Conservation (phyloP, 2,888 invertebrate genomes). For the Atethmia centrago region DNA sequence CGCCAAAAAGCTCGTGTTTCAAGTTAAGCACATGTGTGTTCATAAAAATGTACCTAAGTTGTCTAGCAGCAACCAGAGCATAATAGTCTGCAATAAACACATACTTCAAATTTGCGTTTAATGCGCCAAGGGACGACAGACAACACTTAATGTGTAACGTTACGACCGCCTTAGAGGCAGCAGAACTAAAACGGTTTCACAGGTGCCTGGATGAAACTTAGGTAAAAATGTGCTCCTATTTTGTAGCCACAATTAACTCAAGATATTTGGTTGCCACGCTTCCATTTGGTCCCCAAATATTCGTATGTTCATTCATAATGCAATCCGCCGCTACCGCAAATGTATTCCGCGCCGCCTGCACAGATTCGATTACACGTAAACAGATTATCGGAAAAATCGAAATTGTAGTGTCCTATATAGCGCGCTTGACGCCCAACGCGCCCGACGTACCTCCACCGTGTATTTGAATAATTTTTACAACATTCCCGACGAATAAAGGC, state of each 20-base stretch:
- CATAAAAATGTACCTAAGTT: constrained; percentile 21
- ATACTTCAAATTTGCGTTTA: constrained; percentile 47
- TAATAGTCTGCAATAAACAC: constrained; percentile 37
- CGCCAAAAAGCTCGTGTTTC: constrained; percentile 4
- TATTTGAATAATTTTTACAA: constrained; percentile 32
- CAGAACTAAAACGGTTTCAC: constrained; percentile 44
- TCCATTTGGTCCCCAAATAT: constrained; percentile 41
- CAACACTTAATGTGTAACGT: constrained; percentile 31
- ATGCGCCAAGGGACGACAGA: constrained; percentile 9
- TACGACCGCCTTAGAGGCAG: constrained; percentile 19
- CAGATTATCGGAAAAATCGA: constrained; percentile 76
- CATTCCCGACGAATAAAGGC: constrained; percentile 24
- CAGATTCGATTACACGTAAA: constrained; percentile 71
- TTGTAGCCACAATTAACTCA: not conserved
- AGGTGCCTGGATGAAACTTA: constrained; percentile 27
- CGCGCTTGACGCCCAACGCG: constrained; percentile 6
- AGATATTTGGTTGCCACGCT: constrained; percentile 1
- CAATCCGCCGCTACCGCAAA: constrained; percentile 37
- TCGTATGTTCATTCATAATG: constrained; percentile 45
- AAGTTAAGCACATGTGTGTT: constrained; percentile 2
- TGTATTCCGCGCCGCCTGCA: constrained; percentile 43
- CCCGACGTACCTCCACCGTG: not conserved
- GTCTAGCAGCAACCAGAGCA: constrained; percentile 17
- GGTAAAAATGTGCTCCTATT: not conserved
- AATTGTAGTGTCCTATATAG: constrained; percentile 44